Evolutionary conservation across 2,888 invertebrate species (phyloP), one percentile per base, ranked within the genome.

Genomic region (Nipponacmea schrenckii): DNA sequence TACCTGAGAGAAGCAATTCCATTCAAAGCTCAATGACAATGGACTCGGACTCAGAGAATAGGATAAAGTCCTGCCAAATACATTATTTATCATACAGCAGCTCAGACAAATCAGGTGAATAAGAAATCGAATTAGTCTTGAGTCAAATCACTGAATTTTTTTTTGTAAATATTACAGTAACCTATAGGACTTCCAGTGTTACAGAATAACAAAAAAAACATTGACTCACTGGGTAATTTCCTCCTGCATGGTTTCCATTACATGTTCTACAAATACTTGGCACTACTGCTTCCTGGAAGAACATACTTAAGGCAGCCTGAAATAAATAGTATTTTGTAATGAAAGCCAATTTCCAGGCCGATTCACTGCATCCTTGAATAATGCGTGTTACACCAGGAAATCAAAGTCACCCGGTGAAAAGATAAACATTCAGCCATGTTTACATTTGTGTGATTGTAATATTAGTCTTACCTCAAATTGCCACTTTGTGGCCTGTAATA

Each of bases 281-380:
- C 85, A 95, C 91, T 77, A 95, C 93, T 74, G 95, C 94, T 90
- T 96, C 96, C 94, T 96, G 96, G 89, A 96, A 96, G 91, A 96
- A 96, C 92, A 96, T 94, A 91, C 96, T 96, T 83, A 96, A 91
- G 62, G 96, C 96, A 80, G 95, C 95, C 96, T 96, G 93, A 79
- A 89, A 88, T 71, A 92, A 92, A 84, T 75, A 79, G 68, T 70
- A 74, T 39, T 8, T 39, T 39, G 39, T 7, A 39, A 8, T 39
- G 1, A 10, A 39, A 26, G 69, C 31, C 31, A 20, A 72, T 45
- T 56, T 56, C 24, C 24, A 24, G 67, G 48, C 64, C 45, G 68
- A 26, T 63, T 64, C 46, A 24, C 2, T 15, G 10, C 44, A 45
- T 62, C 15, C 14, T 63, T 20, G 15, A 31, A 7, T 27, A 64